These are phyloP conservation scores for Bucco capensis DNA, from an alignment of 2,113 vertebrate species.

Conservation along the genomic window DNA sequence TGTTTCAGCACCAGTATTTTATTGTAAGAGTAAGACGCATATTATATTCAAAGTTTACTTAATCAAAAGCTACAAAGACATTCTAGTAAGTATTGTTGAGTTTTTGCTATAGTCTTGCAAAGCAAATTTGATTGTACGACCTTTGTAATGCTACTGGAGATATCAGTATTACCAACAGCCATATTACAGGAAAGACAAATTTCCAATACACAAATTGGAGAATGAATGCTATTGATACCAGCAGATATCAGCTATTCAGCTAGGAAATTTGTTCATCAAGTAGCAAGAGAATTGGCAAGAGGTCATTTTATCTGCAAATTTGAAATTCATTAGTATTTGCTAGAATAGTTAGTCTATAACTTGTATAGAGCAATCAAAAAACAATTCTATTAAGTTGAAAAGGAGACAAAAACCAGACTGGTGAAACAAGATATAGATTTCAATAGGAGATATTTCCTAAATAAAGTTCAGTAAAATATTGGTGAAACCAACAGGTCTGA, in stretches of 20 bases:
- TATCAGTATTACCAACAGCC: neutral
- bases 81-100: neutral
- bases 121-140: neutral
- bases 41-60: neutral
- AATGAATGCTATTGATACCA: neutral
- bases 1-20: neutral
- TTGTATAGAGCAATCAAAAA: neutral
- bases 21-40: neutral
- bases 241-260: neutral
- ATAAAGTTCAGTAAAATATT: neutral
- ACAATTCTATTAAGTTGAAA: neutral
- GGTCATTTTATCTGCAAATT: neutral
- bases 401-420: neutral
- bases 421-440: neutral
- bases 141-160: neutral
- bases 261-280: neutral
- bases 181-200: neutral
- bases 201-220: neutral
- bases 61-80: neutral
- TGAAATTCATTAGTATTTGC: neutral
- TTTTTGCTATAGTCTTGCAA: neutral
- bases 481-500: neutral
- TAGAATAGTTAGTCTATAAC: neutral
- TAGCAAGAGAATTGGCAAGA: neutral
- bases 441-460: neutral